Conservation (phyloP, 2,113 vertebrate species). For the Scomber colias region DNA sequence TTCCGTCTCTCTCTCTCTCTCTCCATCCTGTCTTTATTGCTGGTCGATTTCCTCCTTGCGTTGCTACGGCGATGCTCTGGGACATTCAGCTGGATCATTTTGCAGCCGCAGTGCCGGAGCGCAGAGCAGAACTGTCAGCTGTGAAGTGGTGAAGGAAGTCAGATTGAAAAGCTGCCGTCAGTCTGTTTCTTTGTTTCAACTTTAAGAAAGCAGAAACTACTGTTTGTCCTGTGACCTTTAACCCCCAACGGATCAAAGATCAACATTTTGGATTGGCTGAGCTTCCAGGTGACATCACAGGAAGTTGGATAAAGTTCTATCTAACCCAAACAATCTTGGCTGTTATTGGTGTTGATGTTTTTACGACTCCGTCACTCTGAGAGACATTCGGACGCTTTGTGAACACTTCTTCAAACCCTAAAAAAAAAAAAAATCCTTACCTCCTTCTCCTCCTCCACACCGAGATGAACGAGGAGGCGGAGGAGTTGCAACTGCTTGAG, state of each 20-base stretch:
- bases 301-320: conserved; percentile 70
- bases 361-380: conserved; percentile 28
- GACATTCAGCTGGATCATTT: conserved; percentile 59
- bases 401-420: neutral
- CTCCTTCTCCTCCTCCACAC: conserved; percentile 3
- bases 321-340: conserved; percentile 1
- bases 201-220: neutral
- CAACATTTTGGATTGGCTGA: neutral
- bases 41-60: conserved; percentile 53
- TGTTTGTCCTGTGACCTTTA: conserved; percentile 35
- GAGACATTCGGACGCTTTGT: conserved; percentile 20
- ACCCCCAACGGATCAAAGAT: conserved; percentile 5
- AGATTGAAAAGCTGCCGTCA: neutral
- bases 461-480: conserved; percentile 58
- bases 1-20: neutral
- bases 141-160: conserved; percentile 12
- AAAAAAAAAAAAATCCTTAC: neutral
- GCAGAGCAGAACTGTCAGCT: conserved; percentile 21
- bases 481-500: conserved; percentile 23
- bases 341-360: conserved; percentile 41
- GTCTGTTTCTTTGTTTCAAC: neutral
- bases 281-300: conserved; percentile 47
- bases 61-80: conserved; percentile 71
- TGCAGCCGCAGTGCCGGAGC: conserved; percentile 48
- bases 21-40: conserved; percentile 53